Evolutionary conservation across 2,888 invertebrate species (phyloP).

Genomic region (Proisotoma minuta): DNA sequence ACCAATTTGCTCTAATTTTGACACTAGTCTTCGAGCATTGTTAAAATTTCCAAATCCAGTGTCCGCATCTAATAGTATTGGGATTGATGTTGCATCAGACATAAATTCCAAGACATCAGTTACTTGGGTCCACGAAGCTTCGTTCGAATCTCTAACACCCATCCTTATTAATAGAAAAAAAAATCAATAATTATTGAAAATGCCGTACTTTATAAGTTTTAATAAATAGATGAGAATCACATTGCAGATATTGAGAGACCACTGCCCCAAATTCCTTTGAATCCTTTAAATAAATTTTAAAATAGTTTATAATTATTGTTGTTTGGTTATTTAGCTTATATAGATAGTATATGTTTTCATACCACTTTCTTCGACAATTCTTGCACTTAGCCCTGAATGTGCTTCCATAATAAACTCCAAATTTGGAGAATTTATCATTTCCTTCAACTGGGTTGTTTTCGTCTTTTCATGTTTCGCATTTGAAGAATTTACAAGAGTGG

Average conservation of each 20-base stretch:
- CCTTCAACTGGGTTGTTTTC: conserved; percentile 50
- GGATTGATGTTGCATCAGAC: conserved; percentile 52
- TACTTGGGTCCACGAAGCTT: conserved; percentile 54
- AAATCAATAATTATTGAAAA: no score
- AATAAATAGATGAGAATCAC: no score
- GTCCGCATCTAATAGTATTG: conserved; percentile 54
- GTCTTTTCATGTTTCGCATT: no score
- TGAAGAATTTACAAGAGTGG: no score
- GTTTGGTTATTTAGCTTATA: neutral
- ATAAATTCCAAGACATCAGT: conserved; percentile 53
- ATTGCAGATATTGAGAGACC: conserved; percentile 53
- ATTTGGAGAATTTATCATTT: conserved; percentile 51
- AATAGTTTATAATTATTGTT: no score
- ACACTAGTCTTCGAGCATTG: conserved; percentile 52
- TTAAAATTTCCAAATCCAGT: conserved; percentile 55
- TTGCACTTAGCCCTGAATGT: conserved; percentile 53
- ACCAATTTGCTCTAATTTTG: conserved; percentile 52
- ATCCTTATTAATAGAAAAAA: no score
- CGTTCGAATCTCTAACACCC: conserved; percentile 53
- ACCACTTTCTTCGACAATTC: conserved; percentile 54
- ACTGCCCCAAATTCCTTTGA: conserved; percentile 53
- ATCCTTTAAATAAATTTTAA: conserved; percentile 41
- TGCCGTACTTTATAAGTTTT: no score
- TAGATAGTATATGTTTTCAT: conserved; percentile 1
- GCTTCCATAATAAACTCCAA: conserved; percentile 54